Evolutionary conservation across 2,113 vertebrate species (phyloP).

Genomic region (Lanius ludovicianus): DNA sequence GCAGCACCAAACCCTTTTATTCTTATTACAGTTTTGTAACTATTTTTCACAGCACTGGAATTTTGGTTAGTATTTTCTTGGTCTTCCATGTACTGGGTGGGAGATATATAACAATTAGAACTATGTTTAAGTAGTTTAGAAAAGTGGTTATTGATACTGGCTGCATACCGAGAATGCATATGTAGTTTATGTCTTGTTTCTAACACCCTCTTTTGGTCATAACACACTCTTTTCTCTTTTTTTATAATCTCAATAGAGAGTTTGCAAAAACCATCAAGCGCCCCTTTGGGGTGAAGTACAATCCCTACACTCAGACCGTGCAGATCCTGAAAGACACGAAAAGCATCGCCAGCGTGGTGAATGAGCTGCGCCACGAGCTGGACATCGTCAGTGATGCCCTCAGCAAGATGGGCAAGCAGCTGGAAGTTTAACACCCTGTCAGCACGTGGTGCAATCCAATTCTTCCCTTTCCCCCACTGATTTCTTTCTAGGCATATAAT

Average conservation of each 20-base stretch:
- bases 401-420: constrained; percentile 85
- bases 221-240: not conserved
- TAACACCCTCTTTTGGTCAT: not conserved
- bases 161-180: not conserved
- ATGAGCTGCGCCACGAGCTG: constrained; percentile 89
- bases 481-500: not conserved
- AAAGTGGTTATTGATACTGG: not conserved
- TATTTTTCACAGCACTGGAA: not conserved
- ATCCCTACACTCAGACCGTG: constrained; percentile 92
- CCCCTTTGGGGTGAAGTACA: constrained; percentile 95
- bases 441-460: not conserved
- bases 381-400: constrained; percentile 91
- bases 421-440: constrained; percentile 74
- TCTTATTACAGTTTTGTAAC: not conserved
- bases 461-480: not conserved
- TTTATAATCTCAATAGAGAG: constrained; percentile 76
- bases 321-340: constrained; percentile 88
- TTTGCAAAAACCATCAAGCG: constrained; percentile 97
- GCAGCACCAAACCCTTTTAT: not conserved
- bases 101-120: not conserved
- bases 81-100: not conserved
- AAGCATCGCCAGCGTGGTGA: constrained; percentile 89
- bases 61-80: not conserved
- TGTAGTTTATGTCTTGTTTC: not conserved
- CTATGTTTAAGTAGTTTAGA: not conserved